Evolutionary conservation across 1,140 invertebrate species (phyloP).

Genomic region (Aphaenogaster rudis): DNA sequence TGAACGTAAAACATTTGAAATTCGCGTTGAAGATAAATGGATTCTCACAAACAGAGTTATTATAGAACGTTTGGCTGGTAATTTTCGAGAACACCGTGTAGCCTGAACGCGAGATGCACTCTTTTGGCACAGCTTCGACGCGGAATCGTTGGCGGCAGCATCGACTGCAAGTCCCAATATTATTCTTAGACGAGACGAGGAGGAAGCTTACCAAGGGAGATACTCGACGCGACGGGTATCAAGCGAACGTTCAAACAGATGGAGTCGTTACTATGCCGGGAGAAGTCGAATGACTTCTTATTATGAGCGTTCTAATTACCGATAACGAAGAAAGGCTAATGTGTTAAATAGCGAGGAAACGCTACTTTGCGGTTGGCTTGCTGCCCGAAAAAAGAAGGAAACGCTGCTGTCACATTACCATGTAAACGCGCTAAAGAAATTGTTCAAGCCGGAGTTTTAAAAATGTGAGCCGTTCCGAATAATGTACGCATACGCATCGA

Average conservation of each 20-base stretch:
- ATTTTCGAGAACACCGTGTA: neutral
- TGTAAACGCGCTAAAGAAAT: neutral
- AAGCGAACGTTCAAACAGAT: constrained; percentile 53
- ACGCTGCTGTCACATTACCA: neutral
- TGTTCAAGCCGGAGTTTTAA: neutral
- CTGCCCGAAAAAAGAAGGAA: neutral
- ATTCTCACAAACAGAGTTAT: neutral
- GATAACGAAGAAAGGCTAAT: constrained; percentile 59
- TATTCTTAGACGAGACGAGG: constrained; percentile 55
- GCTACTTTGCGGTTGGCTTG: constrained; percentile 4
- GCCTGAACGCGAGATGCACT: constrained; percentile 4
- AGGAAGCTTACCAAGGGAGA: constrained; percentile 72
- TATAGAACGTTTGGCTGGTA: neutral
- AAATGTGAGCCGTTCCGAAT: neutral
- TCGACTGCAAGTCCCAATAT: constrained; percentile 42
- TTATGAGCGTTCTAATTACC: constrained; percentile 61
- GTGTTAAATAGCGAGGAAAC: constrained; percentile 37
- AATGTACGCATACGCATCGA: neutral
- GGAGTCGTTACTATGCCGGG: constrained; percentile 45
- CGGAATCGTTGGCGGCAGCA: constrained; percentile 70
- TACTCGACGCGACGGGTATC: neutral
- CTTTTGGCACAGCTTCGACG: constrained; percentile 35
- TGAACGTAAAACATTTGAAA: neutral
- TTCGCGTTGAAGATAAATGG: neutral
- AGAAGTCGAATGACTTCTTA: neutral